Percentiles rank a stretch among this genome's conserved stretches.
phyloP scores from a whole-genome alignment of 2,888 invertebrate species.

The Operophtera brumata region DNA sequence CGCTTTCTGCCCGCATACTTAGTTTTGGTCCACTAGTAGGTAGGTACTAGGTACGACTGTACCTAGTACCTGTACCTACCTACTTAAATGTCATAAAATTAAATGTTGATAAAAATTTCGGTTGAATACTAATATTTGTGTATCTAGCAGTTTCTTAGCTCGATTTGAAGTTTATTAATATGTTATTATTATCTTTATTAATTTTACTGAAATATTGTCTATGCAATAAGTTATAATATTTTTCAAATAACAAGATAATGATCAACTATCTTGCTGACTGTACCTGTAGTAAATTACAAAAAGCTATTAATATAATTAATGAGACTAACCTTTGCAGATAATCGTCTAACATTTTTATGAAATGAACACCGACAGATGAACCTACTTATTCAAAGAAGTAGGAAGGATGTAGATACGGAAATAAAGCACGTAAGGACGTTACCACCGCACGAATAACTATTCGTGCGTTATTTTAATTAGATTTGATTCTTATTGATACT shows the following conservation, averaged over 20 bases:
- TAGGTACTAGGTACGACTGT: neutral
- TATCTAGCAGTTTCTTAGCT: no score
- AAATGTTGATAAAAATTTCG: no score
- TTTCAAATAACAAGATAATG: no score
- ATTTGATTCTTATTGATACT: neutral
- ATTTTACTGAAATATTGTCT: no score
- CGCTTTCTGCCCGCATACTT: slow-evolving; percentile 13
- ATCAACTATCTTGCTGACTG: no score
- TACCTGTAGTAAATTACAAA: neutral
- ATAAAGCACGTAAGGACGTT: slow-evolving; percentile 29
- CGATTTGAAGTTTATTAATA: no score
- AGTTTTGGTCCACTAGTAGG: neutral
- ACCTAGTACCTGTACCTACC: no score
- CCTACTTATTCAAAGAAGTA: slow-evolving; percentile 22
- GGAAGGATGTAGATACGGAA: slow-evolving; percentile 33
- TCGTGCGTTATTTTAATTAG: slow-evolving; percentile 15
- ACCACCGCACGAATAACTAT: slow-evolving; percentile 9
- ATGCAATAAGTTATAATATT: no score
- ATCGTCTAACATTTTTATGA: slow-evolving; percentile 35
- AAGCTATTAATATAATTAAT: neutral
- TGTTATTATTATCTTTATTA: no score
- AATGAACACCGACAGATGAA: slow-evolving; percentile 21
- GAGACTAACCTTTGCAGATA: slow-evolving; percentile 32
- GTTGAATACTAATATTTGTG: no score
- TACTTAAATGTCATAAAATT: no score